phyloP scores from a whole-genome alignment of 2,888 invertebrate species.

The Leptura quadrifasciata region DNA sequence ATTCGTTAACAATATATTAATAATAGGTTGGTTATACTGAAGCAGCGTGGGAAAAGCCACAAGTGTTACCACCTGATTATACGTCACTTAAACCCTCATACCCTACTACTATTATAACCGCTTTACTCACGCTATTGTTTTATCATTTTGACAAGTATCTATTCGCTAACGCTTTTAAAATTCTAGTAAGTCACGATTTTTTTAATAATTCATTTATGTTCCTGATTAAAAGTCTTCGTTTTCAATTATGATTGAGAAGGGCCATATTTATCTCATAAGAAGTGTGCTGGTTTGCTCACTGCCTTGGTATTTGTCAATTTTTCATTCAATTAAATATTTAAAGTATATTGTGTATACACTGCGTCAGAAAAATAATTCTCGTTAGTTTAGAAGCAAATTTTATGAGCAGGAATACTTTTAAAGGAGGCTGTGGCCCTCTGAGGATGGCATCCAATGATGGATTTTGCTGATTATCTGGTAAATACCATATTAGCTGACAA shows the following conservation, averaged over 20 bases:
- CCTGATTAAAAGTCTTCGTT: slow-evolving; percentile 15
- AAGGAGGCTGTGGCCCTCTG: too few relatives aligned
- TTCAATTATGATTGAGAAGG: background rate
- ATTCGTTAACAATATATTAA: slow-evolving; percentile 73
- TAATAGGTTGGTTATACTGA: slow-evolving; percentile 71
- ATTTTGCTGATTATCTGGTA: too few relatives aligned
- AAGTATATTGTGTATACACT: too few relatives aligned
- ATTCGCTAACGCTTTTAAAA: slow-evolving; percentile 40
- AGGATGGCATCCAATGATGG: too few relatives aligned
- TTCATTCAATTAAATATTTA: too few relatives aligned
- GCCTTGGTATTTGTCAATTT: too few relatives aligned
- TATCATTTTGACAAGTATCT: slow-evolving; percentile 57
- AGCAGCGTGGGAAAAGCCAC: slow-evolving; percentile 73
- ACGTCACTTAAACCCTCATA: slow-evolving; percentile 72
- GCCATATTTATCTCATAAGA: background rate
- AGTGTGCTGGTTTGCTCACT: background rate
- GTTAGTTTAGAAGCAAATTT: too few relatives aligned
- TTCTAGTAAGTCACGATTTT: slow-evolving; percentile 32
- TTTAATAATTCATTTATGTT: slow-evolving; percentile 23
- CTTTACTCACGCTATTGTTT: slow-evolving; percentile 65
- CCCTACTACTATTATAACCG: slow-evolving; percentile 68
- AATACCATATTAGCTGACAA: too few relatives aligned
- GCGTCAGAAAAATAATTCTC: too few relatives aligned
- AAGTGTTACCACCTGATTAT: slow-evolving; percentile 74
- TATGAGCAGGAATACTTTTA: too few relatives aligned